Percentiles rank a stretch among this genome's conserved stretches.
phyloP scores from a whole-genome alignment of 1,140 invertebrate species.

The Ceratina calcarata region DNA sequence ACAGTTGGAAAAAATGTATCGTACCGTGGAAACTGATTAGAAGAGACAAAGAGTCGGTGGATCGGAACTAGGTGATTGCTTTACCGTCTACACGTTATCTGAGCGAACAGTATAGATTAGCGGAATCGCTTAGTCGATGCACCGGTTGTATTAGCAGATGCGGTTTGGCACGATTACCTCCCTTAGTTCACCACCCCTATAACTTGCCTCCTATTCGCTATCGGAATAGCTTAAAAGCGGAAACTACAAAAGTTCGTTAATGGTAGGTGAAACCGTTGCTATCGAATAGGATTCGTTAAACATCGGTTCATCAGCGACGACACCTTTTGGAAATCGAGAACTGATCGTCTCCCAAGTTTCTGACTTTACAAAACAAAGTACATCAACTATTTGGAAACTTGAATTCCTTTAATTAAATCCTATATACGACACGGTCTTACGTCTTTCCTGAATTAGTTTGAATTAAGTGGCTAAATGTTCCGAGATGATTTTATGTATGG shows the following conservation, averaged over 20 bases:
- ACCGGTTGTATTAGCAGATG: conserved; percentile 62
- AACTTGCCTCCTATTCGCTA: conserved; percentile 33
- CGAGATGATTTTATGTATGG: not conserved
- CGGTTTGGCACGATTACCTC: conserved; percentile 64
- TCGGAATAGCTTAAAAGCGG: conserved; percentile 52
- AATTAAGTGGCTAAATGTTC: not conserved
- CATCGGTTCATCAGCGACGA: conserved; percentile 14
- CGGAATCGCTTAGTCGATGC: conserved; percentile 59
- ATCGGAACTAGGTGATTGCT: conserved; percentile 34
- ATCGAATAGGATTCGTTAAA: conserved; percentile 25
- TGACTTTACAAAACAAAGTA: too few relatives aligned
- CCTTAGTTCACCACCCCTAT: conserved; percentile 5
- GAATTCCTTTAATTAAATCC: too few relatives aligned
- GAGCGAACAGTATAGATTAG: conserved; percentile 61
- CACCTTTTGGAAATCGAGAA: not conserved
- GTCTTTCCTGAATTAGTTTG: not conserved
- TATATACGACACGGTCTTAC: too few relatives aligned
- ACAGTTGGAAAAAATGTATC: conserved; percentile 20
- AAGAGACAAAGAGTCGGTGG: conserved; percentile 10
- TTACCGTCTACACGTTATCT: conserved; percentile 54
- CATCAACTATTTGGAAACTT: too few relatives aligned
- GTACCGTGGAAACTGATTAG: conserved; percentile 43
- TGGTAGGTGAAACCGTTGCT: conserved; percentile 45
- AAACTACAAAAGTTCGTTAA: conserved; percentile 60
- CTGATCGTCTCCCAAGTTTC: too few relatives aligned